Evolutionary conservation across 2,888 invertebrate genomes (phyloP).

Genomic region (Mesochorus sp.): DNA sequence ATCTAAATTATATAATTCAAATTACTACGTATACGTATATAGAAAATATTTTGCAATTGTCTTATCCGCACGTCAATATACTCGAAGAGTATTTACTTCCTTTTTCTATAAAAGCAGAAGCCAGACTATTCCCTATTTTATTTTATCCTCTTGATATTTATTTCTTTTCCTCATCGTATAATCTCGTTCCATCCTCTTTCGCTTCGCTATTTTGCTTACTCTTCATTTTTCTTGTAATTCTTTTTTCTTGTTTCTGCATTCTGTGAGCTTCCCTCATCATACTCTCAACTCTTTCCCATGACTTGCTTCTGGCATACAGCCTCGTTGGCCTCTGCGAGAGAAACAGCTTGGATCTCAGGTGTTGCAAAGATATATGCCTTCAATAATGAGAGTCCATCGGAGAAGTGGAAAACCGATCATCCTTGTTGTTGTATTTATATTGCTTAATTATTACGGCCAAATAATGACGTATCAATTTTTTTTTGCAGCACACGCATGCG

Average conservation of each 20-base stretch:
- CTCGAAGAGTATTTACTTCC: not conserved
- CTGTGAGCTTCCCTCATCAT: not conserved
- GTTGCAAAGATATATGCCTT: too few species aligned
- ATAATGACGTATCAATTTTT: too few species aligned
- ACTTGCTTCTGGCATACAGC: too few species aligned
- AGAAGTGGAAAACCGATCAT: too few species aligned
- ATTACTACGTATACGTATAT: not conserved
- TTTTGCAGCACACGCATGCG: too few species aligned
- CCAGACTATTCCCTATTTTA: conserved; percentile 1
- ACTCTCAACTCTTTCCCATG: not conserved
- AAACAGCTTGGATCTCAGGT: too few species aligned
- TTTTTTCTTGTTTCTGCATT: conserved; percentile 6
- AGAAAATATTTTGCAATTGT: not conserved
- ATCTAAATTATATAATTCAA: not conserved
- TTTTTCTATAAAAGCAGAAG: too few species aligned
- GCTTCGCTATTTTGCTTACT: conserved; percentile 11
- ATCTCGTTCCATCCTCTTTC: not conserved
- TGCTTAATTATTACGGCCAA: too few species aligned
- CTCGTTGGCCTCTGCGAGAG: too few species aligned
- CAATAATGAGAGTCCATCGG: too few species aligned
- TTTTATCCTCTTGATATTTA: not conserved
- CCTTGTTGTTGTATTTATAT: too few species aligned
- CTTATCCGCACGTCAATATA: conserved; percentile 4
- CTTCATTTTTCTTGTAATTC: not conserved
- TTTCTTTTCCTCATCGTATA: not conserved